Conservation (phyloP, 2,113 vertebrate species). For the Pelodiscus sinensis region DNA sequence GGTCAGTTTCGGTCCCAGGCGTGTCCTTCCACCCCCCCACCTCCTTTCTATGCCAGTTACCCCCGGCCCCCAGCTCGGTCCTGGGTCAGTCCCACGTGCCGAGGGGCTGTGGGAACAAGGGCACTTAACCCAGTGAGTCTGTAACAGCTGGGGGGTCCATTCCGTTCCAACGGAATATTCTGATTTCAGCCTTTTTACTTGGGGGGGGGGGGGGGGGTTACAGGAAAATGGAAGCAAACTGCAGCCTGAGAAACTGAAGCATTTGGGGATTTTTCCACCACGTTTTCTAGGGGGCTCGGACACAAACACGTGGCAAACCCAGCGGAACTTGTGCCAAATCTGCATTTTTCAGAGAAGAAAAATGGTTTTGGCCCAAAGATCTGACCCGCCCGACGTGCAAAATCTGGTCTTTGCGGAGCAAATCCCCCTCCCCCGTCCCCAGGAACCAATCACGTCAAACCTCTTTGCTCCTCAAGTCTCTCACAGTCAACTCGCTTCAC, state of each 20-base stretch:
- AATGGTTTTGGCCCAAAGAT: neutral
- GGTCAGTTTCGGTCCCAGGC: neutral
- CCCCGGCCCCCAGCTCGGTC: neutral
- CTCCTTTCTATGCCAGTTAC: neutral
- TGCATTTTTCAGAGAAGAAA: neutral
- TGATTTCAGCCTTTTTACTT: neutral
- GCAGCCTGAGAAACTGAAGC: neutral
- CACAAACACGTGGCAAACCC: neutral
- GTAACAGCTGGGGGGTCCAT: no score
- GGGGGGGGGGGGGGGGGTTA: no score
- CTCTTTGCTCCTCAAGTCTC: neutral
- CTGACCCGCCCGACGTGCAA: neutral
- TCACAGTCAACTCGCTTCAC: neutral
- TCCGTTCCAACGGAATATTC: neutral
- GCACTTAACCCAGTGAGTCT: no score
- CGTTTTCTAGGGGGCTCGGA: neutral
- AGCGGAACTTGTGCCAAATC: neutral
- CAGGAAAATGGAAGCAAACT: neutral
- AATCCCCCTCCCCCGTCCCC: no score
- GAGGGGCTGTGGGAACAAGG: no score
- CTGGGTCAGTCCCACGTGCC: no score
- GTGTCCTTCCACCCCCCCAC: neutral
- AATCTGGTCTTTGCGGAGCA: neutral
- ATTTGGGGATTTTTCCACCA: neutral
- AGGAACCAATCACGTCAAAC: neutral